A percentile compares a stretch with the other conserved stretches of the same genome.
Evolutionary conservation across 2,797 vertebrate genomes (phyloP).

Genomic region (Onychomys leucogaster): DNA sequence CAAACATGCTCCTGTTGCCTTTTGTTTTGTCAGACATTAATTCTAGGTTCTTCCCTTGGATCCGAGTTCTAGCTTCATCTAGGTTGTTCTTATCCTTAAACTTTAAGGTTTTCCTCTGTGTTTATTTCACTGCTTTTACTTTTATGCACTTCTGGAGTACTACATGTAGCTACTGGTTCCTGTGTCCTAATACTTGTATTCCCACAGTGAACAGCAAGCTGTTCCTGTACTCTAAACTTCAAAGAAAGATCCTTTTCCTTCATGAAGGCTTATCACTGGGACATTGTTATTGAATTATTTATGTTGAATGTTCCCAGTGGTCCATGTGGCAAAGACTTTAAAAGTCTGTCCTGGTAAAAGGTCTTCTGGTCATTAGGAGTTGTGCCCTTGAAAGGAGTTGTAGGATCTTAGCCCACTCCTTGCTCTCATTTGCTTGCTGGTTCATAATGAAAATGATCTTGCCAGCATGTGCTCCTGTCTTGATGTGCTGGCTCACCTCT

Average conservation of each 20-base stretch:
- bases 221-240: background rate
- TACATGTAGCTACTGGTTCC: background rate
- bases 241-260: background rate
- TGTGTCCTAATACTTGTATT: background rate
- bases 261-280: background rate
- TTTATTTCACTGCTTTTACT: constrained; percentile 22
- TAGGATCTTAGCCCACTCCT: background rate
- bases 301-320: background rate
- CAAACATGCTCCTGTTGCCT: background rate
- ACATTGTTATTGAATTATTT: background rate
- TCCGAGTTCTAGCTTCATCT: background rate
- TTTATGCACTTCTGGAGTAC: background rate
- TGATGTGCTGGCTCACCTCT: background rate
- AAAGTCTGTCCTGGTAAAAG: background rate
- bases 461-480: background rate
- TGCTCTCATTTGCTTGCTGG: background rate
- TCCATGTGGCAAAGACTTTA: background rate
- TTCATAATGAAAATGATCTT: background rate
- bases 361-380: background rate
- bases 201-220: background rate
- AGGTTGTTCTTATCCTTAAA: constrained; percentile 30
- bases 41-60: background rate
- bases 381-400: background rate
- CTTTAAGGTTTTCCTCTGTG: constrained; percentile 41
- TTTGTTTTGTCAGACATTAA: constrained; percentile 1